phyloP scores from a whole-genome alignment of 2,888 invertebrate genomes.

The Agelastica alni region DNA sequence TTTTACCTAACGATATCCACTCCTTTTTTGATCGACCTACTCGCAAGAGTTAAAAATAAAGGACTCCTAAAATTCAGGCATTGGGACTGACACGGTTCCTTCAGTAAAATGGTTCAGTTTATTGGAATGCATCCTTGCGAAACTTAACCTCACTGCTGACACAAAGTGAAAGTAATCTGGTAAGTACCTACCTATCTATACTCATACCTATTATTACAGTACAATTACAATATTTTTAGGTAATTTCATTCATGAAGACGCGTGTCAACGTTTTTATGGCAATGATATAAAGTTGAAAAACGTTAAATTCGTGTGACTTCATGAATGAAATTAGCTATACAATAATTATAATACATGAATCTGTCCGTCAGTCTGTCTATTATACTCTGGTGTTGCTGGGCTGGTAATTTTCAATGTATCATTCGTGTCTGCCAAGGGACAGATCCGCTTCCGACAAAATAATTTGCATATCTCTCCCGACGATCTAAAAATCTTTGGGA shows the following conservation, averaged over 20 bases:
- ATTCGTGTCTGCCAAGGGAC: background rate
- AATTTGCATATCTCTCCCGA: constrained; percentile 3
- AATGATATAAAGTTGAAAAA: no score
- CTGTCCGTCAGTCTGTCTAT: background rate
- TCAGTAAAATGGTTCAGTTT: constrained; percentile 7
- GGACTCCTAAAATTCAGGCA: background rate
- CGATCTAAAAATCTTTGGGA: background rate
- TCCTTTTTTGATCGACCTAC: constrained; percentile 5
- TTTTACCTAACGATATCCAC: background rate
- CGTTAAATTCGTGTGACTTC: no score
- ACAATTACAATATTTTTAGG: no score
- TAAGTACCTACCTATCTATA: background rate
- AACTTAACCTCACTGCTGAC: constrained; percentile 5
- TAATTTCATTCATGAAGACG: no score
- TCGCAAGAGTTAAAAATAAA: constrained; percentile 5
- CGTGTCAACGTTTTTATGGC: no score
- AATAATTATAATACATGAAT: background rate
- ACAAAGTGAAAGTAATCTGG: constrained; percentile 7
- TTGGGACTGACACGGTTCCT: constrained; percentile 7
- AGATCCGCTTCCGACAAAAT: constrained; percentile 10
- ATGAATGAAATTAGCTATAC: no score
- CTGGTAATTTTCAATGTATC: background rate
- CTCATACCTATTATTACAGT: background rate
- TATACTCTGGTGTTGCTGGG: background rate
- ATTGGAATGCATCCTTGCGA: constrained; percentile 8